Conservation (phyloP, 2,113 vertebrate genomes). For the Aldabrachelys gigantea region DNA sequence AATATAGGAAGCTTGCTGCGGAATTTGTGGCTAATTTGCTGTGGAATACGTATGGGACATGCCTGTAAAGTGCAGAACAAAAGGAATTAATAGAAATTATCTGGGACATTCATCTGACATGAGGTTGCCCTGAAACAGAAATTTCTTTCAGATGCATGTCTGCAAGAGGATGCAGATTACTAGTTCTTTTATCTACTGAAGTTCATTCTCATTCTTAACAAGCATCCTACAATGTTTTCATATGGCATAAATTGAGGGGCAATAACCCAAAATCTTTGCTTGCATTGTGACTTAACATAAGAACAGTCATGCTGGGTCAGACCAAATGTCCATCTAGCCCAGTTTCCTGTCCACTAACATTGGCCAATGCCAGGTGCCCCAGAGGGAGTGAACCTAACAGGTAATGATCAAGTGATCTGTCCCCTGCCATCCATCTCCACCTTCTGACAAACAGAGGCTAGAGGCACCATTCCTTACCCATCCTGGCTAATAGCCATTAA, state of each 20-base stretch:
- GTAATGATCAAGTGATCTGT: too few relatives aligned
- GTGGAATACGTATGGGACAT: neutral
- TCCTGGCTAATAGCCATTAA: too few relatives aligned
- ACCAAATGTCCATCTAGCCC: too few relatives aligned
- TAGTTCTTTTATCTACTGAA: neutral
- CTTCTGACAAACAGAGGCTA: too few relatives aligned
- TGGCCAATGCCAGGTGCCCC: too few relatives aligned
- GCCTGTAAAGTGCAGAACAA: neutral
- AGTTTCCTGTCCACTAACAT: too few relatives aligned
- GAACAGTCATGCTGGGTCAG: too few relatives aligned
- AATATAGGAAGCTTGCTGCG: neutral
- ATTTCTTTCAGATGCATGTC: too few relatives aligned
- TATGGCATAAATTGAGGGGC: neutral
- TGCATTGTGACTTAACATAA: neutral
- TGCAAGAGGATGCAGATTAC: neutral
- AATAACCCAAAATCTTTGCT: neutral
- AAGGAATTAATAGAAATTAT: neutral
- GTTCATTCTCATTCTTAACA: neutral
- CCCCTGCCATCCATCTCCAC: too few relatives aligned
- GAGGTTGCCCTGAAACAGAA: neutral
- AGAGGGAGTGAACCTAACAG: too few relatives aligned
- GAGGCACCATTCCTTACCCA: too few relatives aligned
- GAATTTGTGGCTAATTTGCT: neutral
- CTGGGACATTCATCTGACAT: neutral
- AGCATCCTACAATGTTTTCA: neutral